Base-by-base conservation (phyloP, 2,797 vertebrate species). In the Falco novaeseelandiae region DNA sequence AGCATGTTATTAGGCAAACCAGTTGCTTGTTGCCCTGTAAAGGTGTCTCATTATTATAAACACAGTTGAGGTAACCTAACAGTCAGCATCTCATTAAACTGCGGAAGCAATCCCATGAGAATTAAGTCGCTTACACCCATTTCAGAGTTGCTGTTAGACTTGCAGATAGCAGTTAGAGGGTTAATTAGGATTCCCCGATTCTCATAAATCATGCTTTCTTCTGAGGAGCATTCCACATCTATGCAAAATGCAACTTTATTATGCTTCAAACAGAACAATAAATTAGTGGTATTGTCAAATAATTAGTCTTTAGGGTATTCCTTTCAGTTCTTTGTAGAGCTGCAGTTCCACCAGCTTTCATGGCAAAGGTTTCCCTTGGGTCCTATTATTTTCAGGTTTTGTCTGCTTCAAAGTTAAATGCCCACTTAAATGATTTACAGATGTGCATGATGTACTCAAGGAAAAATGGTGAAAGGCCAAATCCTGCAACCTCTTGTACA, bases 221-320 rank as follows among this genome's bases (percentile, higher is more conserved):
- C 51, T 3, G 16, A 70, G 38, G 77, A 48, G 32, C 32, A 30
- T 70, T 78, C 57, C 46, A 38, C 30, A 57, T 72, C 57, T 70
- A 27, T 5, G 3, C 36, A 78, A 88, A 67, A 61, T 59, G 30
- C 44, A 83, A 58, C 55, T 92, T 77, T 82, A 69, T 86, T 86
- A 25, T 82, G 54, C 57, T 74, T 96, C 84, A 90, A 61, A 92
- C 30, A 74, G 80, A 93, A 89, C 66, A 94, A 71, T 92, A 94
- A 58, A 63, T 94, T 95, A 90, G 77, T 86, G 93, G 32, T 85
- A 67, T 80, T 91, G 90, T 77, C 81, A 91, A 92, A 93, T 98
- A 97, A 98, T 97, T 98, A 97, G 91, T 95, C 97, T 94, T 94
- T 30, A 85, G 96, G 86, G 94, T 92, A 91, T 97, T 97, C 70